phyloP scores from a whole-genome alignment of 1,140 invertebrate genomes.

The Tenebrio molitor region DNA sequence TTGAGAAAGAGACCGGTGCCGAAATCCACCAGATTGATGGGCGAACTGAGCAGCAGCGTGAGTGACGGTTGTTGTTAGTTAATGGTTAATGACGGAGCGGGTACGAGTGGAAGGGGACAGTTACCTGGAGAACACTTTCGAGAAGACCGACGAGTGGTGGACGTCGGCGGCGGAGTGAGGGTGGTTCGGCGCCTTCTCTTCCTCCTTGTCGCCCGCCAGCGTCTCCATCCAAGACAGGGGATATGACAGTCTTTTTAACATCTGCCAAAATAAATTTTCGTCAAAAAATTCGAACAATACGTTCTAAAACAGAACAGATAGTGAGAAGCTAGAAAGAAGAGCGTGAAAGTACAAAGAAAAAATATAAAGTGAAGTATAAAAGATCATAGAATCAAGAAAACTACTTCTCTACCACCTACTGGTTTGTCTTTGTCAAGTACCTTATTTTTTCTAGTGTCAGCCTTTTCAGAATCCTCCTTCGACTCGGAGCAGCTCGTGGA shows the following conservation, averaged over 20 bases:
- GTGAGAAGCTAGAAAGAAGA: too few relatives aligned
- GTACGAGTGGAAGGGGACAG: slow-evolving; percentile 38
- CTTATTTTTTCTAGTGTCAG: slow-evolving; percentile 76
- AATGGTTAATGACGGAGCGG: not conserved
- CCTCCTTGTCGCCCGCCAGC: slow-evolving; percentile 77
- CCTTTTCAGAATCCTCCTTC: slow-evolving; percentile 70
- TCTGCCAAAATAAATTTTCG: slow-evolving; percentile 74
- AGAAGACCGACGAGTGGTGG: slow-evolving; percentile 84
- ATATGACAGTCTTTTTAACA: slow-evolving; percentile 91
- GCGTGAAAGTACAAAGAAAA: too few relatives aligned
- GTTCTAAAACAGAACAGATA: too few relatives aligned
- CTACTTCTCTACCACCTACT: too few relatives aligned
- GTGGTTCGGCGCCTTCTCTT: slow-evolving; percentile 72
- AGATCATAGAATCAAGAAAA: too few relatives aligned
- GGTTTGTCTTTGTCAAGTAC: slow-evolving; percentile 64
- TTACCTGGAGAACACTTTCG: slow-evolving; percentile 91
- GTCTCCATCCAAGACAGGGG: slow-evolving; percentile 95
- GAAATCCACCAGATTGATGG: slow-evolving; percentile 91
- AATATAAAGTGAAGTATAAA: slow-evolving; percentile 46
- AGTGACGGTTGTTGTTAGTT: slow-evolving; percentile 37
- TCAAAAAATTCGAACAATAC: too few relatives aligned
- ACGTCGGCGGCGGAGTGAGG: slow-evolving; percentile 77
- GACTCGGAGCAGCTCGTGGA: slow-evolving; percentile 62
- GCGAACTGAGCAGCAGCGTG: slow-evolving; percentile 74
- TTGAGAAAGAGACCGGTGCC: slow-evolving; percentile 86